A percentile compares a stretch with the other conserved stretches of the same genome.
These are phyloP conservation scores for Peromyscus nudipes DNA, from an alignment of 2,797 vertebrate species.

Conservation along the genomic window DNA sequence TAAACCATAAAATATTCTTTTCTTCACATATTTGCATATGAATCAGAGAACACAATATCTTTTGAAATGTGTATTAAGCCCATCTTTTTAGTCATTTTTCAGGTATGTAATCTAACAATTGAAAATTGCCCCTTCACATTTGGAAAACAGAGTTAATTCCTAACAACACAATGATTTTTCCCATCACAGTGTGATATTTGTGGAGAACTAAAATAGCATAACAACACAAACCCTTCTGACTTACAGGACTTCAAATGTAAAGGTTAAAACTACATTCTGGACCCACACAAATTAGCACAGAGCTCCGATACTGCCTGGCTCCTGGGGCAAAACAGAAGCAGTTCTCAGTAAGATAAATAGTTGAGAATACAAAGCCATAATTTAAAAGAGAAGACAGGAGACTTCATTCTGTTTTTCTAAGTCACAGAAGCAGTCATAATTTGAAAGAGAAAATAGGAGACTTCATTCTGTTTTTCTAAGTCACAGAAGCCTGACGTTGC, in stretches of 20 bases:
- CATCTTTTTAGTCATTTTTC: slow-evolving; percentile 21
- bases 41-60: slow-evolving; percentile 23
- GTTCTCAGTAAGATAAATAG: slow-evolving; percentile 56
- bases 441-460: slow-evolving; percentile 31
- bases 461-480: slow-evolving; percentile 30
- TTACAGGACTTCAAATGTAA: slow-evolving; percentile 65
- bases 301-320: background rate
- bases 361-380: slow-evolving; percentile 43
- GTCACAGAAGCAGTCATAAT: background rate
- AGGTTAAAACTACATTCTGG: slow-evolving; percentile 61
- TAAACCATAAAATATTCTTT: slow-evolving; percentile 46
- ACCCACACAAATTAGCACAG: slow-evolving; percentile 53
- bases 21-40: slow-evolving; percentile 58
- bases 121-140: slow-evolving; percentile 50
- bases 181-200: slow-evolving; percentile 54
- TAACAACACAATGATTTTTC: slow-evolving; percentile 52
- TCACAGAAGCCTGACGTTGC: background rate
- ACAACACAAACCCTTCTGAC: slow-evolving; percentile 45
- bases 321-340: slow-evolving; percentile 31
- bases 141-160: slow-evolving; percentile 67
- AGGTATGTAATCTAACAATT: slow-evolving; percentile 7
- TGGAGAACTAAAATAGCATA: slow-evolving; percentile 58
- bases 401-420: slow-evolving; percentile 34
- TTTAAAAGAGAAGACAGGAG: slow-evolving; percentile 31
- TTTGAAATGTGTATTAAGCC: slow-evolving; percentile 40